Conservation (phyloP, 1,140 invertebrate species). For the Doryteuthis pealeii region DNA sequence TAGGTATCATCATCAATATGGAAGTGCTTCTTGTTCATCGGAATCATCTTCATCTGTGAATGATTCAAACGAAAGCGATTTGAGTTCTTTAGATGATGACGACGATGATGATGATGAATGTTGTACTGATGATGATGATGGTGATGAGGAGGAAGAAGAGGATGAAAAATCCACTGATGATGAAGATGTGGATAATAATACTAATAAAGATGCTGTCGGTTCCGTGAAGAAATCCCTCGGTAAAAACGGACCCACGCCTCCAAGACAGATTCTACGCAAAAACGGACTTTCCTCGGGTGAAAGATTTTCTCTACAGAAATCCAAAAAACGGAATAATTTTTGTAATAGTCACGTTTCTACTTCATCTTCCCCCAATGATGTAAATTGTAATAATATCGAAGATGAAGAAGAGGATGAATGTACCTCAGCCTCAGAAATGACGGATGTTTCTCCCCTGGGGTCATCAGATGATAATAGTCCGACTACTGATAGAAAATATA, state of each 20-base stretch:
- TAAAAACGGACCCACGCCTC: background rate
- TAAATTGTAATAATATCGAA: background rate
- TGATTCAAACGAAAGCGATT: background rate
- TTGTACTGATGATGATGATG: background rate
- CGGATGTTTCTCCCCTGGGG: constrained; percentile 54
- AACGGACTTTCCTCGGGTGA: background rate
- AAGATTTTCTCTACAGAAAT: background rate
- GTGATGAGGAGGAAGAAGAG: background rate
- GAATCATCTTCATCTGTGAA: too few relatives aligned
- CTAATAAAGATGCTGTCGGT: background rate
- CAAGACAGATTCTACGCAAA: background rate
- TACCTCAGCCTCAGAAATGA: constrained; percentile 37
- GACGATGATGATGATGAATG: background rate
- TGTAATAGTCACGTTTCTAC: too few relatives aligned
- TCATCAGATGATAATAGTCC: constrained; percentile 36
- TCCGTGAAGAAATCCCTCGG: too few relatives aligned
- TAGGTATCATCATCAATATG: too few relatives aligned
- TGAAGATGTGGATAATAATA: background rate
- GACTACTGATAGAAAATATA: constrained; percentile 16
- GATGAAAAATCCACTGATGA: background rate
- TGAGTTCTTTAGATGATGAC: constrained; percentile 2
- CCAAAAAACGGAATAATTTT: too few relatives aligned
- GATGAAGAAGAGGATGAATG: background rate
- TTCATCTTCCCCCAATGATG: background rate
- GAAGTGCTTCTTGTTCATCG: too few relatives aligned